These are phyloP conservation scores for Drosophila nr. perissopoda DNA, from an alignment of 2,888 invertebrate species.

Conservation along the genomic window DNA sequence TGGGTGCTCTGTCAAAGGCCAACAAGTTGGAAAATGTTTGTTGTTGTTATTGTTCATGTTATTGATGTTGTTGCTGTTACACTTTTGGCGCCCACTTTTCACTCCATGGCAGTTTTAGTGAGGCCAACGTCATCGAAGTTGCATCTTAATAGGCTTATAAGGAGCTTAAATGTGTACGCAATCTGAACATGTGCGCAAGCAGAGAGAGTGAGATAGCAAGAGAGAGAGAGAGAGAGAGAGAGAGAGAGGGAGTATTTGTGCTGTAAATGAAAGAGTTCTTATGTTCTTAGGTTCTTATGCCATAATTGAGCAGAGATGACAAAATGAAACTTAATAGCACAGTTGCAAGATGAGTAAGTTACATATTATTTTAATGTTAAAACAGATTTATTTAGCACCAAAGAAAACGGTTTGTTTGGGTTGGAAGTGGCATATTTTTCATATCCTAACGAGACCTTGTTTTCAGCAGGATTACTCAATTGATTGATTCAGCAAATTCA, in stretches of 20 bases:
- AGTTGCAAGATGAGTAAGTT: neutral
- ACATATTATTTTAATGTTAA: neutral
- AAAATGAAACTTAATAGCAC: conserved; percentile 1
- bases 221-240: neutral
- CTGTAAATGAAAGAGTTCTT: conserved; percentile 24
- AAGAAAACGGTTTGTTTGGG: neutral
- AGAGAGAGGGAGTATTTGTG: neutral
- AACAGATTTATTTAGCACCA: neutral
- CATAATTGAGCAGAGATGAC: conserved; percentile 21
- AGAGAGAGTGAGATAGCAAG: neutral
- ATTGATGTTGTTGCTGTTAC: conserved; percentile 33
- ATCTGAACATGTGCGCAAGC: conserved; percentile 19
- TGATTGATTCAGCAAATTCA: neutral
- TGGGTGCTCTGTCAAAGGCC: conserved; percentile 63
- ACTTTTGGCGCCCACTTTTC: conserved; percentile 56
- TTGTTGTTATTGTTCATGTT: conserved; percentile 33
- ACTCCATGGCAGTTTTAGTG: conserved; percentile 48
- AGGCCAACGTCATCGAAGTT: conserved; percentile 57
- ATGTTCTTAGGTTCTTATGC: conserved; percentile 18
- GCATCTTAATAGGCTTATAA: conserved; percentile 55
- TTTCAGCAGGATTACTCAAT: neutral
- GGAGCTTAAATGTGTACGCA: conserved; percentile 46
- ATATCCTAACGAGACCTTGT: neutral
- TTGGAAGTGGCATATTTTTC: neutral
- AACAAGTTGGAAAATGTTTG: conserved; percentile 66